Evolutionary conservation across 2,113 vertebrate genomes (phyloP).

Genomic region (Symphodus melops): DNA sequence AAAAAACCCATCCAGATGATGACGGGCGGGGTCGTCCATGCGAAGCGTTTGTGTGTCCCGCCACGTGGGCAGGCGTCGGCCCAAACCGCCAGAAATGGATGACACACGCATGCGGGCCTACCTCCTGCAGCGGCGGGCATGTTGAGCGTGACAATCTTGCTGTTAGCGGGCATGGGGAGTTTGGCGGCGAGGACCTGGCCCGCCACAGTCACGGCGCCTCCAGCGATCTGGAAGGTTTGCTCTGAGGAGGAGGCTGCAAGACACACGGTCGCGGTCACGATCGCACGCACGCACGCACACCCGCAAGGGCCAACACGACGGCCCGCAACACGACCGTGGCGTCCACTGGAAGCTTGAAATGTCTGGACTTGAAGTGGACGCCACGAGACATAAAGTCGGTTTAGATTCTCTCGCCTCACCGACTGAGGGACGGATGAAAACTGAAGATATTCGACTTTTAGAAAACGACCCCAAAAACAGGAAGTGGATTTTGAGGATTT

Average conservation of each 20-base stretch:
- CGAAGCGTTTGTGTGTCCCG: conserved; percentile 15
- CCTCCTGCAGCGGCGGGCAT: conserved; percentile 95
- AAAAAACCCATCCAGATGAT: not conserved
- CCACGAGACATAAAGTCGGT: conserved; percentile 48
- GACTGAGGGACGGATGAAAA: too few species aligned
- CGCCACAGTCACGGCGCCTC: conserved; percentile 91
- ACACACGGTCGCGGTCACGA: conserved; percentile 81
- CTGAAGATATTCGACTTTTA: too few species aligned
- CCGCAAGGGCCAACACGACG: conserved; percentile 50
- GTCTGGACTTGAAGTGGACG: conserved; percentile 62
- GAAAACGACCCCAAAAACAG: too few species aligned
- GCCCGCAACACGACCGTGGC: conserved; percentile 86
- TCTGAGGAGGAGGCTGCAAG: conserved; percentile 91
- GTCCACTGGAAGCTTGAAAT: conserved; percentile 78
- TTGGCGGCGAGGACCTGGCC: conserved; percentile 94
- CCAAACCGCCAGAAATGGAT: conserved; percentile 39
- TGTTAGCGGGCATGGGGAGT: conserved; percentile 95
- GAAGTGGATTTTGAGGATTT: not conserved
- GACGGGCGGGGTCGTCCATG: conserved; percentile 6
- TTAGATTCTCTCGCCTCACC: too few species aligned
- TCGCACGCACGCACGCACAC: too few species aligned
- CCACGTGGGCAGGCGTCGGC: conserved; percentile 19
- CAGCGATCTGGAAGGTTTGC: conserved; percentile 95
- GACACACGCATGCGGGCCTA: conserved; percentile 82
- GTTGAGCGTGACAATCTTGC: conserved; percentile 97